phyloP scores from a whole-genome alignment of 2,888 invertebrate species.

The Melanostoma mellinum region DNA sequence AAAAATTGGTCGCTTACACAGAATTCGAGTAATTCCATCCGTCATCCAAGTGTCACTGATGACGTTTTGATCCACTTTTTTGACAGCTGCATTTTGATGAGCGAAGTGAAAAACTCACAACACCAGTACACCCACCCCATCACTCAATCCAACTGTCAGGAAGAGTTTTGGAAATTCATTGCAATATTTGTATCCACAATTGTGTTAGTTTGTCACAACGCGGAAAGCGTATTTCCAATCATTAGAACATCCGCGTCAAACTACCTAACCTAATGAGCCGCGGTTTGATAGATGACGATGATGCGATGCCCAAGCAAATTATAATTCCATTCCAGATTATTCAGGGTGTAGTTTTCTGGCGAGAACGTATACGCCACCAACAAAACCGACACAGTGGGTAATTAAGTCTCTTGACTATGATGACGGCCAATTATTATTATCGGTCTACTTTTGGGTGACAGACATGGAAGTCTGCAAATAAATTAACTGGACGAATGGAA shows the following conservation, averaged over 20 bases:
- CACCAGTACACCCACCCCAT: no score
- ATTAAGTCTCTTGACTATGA: slow-evolving; percentile 40
- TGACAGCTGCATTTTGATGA: slow-evolving; percentile 27
- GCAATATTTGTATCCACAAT: slow-evolving; percentile 23
- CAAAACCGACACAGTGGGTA: slow-evolving; percentile 38
- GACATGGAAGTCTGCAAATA: slow-evolving; percentile 41
- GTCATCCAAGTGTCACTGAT: slow-evolving; percentile 40
- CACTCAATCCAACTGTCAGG: no score
- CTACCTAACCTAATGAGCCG: slow-evolving; percentile 1
- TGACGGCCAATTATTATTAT: slow-evolving; percentile 57
- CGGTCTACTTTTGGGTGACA: slow-evolving; percentile 39
- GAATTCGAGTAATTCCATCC: slow-evolving; percentile 12
- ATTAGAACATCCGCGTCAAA: slow-evolving; percentile 25
- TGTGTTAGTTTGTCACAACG: slow-evolving; percentile 56
- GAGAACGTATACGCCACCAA: slow-evolving; percentile 22
- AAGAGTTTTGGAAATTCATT: no score
- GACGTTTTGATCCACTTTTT: slow-evolving; percentile 23
- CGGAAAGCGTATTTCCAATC: slow-evolving; percentile 1
- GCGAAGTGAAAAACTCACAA: background rate
- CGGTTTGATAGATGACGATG: slow-evolving; percentile 34
- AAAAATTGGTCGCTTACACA: slow-evolving; percentile 10
- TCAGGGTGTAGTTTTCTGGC: background rate
- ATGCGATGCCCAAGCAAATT: slow-evolving; percentile 15
- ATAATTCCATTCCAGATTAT: slow-evolving; percentile 43
- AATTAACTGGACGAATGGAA: slow-evolving; percentile 64